phyloP scores from a whole-genome alignment of 2,888 invertebrate species.

The Amphipyra tragopoginis region DNA sequence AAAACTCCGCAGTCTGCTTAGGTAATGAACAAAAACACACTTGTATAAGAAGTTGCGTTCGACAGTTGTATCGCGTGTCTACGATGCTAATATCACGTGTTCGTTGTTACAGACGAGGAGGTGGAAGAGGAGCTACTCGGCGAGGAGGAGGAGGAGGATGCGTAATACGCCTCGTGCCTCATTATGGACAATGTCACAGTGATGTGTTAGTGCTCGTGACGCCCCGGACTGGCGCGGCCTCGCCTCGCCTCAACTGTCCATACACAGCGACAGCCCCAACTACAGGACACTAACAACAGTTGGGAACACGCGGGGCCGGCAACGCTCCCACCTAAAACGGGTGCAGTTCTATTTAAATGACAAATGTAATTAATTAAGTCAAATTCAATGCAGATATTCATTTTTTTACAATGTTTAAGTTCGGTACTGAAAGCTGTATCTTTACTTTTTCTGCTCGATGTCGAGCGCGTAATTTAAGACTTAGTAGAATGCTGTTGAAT shows the following conservation, averaged over 20 bases:
- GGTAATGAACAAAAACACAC: too few relatives aligned
- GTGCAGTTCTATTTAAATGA: slow-evolving; percentile 89
- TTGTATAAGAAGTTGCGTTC: too few relatives aligned
- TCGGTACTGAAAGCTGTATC: slow-evolving; percentile 85
- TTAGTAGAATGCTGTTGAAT: slow-evolving; percentile 89
- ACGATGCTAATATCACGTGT: slow-evolving; percentile 38
- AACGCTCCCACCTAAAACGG: slow-evolving; percentile 87
- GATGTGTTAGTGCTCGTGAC: slow-evolving; percentile 89
- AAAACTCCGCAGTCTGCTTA: too few relatives aligned
- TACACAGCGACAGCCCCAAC: slow-evolving; percentile 68
- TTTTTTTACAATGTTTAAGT: slow-evolving; percentile 85
- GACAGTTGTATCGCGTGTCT: slow-evolving; percentile 15
- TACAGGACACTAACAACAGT: slow-evolving; percentile 73
- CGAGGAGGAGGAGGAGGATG: slow-evolving; percentile 88
- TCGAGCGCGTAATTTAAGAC: slow-evolving; percentile 83
- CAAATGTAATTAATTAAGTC: slow-evolving; percentile 88
- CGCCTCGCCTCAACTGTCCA: slow-evolving; percentile 86
- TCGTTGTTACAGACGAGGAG: slow-evolving; percentile 87
- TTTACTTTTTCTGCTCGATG: slow-evolving; percentile 77
- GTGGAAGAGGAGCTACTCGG: slow-evolving; percentile 87
- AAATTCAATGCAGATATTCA: slow-evolving; percentile 86
- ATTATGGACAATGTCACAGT: slow-evolving; percentile 90
- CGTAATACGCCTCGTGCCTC: slow-evolving; percentile 88
- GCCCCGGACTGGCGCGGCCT: slow-evolving; percentile 85
- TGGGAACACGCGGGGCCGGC: slow-evolving; percentile 87